Conservation (phyloP, 2,888 invertebrate species). For the Rotaria sp. region DNA sequence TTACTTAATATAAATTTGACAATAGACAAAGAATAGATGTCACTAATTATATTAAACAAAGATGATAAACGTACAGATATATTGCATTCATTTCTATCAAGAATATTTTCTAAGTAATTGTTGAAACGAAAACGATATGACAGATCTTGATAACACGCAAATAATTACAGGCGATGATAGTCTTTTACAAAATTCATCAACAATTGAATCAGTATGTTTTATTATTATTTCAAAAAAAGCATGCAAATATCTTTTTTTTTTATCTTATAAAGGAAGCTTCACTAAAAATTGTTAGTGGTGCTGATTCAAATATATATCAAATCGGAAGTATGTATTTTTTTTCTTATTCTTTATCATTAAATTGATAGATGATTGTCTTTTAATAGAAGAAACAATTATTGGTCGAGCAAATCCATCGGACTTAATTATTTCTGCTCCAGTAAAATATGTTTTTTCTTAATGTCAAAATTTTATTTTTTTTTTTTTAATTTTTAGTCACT, state of each 20-base stretch:
- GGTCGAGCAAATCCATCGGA: background rate
- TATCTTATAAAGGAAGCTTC: background rate
- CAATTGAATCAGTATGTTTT: background rate
- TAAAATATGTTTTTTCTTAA: background rate
- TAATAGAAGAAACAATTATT: constrained; percentile 22
- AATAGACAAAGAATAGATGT: background rate
- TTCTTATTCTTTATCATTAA: background rate
- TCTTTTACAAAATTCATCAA: background rate
- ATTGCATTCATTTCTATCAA: background rate
- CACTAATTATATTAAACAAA: background rate
- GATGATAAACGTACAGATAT: background rate
- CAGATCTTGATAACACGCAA: constrained; percentile 18
- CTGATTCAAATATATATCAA: background rate
- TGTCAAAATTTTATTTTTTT: background rate
- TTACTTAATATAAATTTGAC: background rate
- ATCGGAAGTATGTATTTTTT: background rate
- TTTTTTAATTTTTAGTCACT: background rate
- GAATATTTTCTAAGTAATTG: no score
- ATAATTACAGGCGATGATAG: background rate
- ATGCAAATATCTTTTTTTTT: background rate
- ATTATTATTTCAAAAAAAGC: background rate
- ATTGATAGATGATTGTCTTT: background rate
- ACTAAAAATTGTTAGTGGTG: background rate
- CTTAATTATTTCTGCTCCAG: background rate
- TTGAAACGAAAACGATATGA: background rate